Percentiles rank a stretch among this genome's conserved stretches.
These are phyloP conservation scores for Ceyx melanurus DNA, from an alignment of 2,113 vertebrate genomes.

Conservation along the genomic window DNA sequence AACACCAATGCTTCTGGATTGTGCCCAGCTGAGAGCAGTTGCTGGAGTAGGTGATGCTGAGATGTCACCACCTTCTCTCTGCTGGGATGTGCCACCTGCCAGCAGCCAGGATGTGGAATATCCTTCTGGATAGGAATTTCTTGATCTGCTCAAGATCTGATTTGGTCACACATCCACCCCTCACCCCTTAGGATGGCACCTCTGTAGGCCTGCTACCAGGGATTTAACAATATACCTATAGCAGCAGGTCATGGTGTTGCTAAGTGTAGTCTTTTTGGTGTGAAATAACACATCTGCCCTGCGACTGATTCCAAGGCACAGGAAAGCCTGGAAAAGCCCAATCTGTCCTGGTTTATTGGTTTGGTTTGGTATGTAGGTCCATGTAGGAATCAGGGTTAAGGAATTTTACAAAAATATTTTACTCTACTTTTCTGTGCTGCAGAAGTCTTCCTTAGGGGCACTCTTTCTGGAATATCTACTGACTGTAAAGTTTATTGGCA, in stretches of 20 bases:
- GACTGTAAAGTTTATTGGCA: neutral
- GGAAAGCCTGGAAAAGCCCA: neutral
- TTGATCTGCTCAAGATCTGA: neutral
- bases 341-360: neutral
- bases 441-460: slow-evolving; percentile 3
- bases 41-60: neutral
- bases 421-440: neutral
- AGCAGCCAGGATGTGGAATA: accelerated
- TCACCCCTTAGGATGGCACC: neutral
- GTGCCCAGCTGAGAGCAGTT: neutral
- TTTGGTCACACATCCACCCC: accelerated
- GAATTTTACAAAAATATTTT: neutral
- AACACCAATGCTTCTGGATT: neutral
- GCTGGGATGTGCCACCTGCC: neutral
- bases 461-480: neutral
- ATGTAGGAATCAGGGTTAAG: neutral
- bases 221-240: neutral
- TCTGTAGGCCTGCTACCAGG: neutral
- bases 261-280: neutral
- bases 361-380: neutral
- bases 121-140: neutral
- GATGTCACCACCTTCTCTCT: neutral
- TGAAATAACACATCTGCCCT: neutral
- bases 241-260: neutral
- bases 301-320: neutral